Evolutionary conservation across 2,888 invertebrate species (phyloP).

Genomic region (Herminia tarsipennalis): DNA sequence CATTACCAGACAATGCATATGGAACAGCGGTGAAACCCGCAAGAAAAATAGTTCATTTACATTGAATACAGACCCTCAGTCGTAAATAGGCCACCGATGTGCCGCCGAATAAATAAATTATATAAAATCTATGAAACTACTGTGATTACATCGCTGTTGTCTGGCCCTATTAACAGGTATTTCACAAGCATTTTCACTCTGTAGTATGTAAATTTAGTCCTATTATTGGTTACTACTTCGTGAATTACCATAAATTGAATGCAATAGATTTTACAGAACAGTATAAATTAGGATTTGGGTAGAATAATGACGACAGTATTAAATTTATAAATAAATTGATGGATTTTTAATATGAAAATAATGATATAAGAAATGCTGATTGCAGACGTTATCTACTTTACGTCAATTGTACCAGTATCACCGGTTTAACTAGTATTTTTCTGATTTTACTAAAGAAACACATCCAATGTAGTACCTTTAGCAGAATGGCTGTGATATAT

Average conservation of each 20-base stretch:
- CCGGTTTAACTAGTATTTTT: no score
- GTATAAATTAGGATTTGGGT: no score
- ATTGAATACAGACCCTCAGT: constrained; percentile 59
- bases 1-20: constrained; percentile 55
- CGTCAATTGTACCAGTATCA: no score
- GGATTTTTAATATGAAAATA: background rate
- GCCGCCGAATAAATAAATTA: constrained; percentile 24
- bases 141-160: no score
- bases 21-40: constrained; percentile 47
- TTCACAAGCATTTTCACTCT: constrained; percentile 13
- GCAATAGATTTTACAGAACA: no score
- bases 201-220: background rate
- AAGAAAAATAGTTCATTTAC: constrained; percentile 65
- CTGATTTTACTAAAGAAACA: no score
- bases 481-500: constrained; percentile 20
- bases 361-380: no score
- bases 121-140: constrained; percentile 12
- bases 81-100: constrained; percentile 27
- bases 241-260: no score
- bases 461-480: no score
- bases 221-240: background rate
- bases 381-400: no score
- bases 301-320: no score
- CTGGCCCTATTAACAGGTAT: constrained; percentile 22
- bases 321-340: no score